Base-by-base conservation (phyloP, 1,140 invertebrate species). In the Drosophila truncata region DNA sequence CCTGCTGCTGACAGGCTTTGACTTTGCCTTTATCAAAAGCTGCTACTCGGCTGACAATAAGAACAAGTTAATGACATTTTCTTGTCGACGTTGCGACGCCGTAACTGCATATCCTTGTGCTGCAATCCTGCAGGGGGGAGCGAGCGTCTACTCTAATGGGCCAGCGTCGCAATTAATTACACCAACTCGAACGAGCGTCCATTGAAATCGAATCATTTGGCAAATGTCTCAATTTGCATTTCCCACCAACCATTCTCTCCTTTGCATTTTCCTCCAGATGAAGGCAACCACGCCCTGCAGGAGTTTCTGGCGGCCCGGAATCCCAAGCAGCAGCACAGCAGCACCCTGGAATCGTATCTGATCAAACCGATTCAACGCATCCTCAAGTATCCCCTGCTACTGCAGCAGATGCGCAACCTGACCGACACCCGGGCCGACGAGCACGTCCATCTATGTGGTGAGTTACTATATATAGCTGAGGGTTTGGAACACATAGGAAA, bases 331-430 rank as follows among this genome's bases (percentile, higher is more conserved):
- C 97, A 99, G 94, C 98, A 99, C 94, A 98, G 98, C 55, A 97
- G 97, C 81, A 99, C 98, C 16, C 94, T 99, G 84, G 98, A 99
- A 93, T 99, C 98, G 41, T 99, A 99, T 95, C 95, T 99, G 93
- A 99, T 99, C 91, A 99, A 99, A 94, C 99, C 99, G 50, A 99
- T 99, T 93, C 99, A 99, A 94, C 95, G 99, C 93, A 99, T 99
- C 93, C 95, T 99, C 62, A 99, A 99, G 93, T 99, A 99, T 94
- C 99, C 99, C 3, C 93, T 99, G 69, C 94, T 99, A 41, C 94
- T 99, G 64, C 97, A 99, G 93, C 98, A 99, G 94, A 95, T 99
- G 91, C 95, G 97, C 91, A 98, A 98, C 93, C 95, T 99, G 73
- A 99, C 98, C 49, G 97, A 98, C 92, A 95, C 97, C 46, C 96